phyloP scores from a whole-genome alignment of 2,888 invertebrate species.

The Anticlea derivata region DNA sequence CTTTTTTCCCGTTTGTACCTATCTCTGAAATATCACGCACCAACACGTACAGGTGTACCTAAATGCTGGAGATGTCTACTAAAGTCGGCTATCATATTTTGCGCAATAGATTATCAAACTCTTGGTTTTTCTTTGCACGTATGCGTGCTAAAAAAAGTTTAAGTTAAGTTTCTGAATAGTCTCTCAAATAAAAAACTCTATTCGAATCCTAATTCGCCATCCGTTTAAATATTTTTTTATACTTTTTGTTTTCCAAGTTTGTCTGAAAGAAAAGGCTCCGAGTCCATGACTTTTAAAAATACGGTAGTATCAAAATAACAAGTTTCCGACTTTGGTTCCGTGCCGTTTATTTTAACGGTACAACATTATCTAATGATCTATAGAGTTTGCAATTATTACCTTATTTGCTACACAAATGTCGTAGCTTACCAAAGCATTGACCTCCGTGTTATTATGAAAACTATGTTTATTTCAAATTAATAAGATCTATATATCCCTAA shows the following conservation, averaged over 20 bases:
- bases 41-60: not conserved
- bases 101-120: too few species aligned
- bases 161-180: too few species aligned
- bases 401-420: too few species aligned
- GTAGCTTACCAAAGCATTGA: not conserved
- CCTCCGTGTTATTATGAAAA: not conserved
- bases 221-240: too few species aligned
- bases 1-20: too few species aligned
- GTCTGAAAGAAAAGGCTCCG: not conserved
- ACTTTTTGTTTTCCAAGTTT: too few species aligned
- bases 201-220: too few species aligned
- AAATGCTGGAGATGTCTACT: not conserved
- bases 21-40: conserved; percentile 15
- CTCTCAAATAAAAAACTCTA: too few species aligned
- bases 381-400: not conserved
- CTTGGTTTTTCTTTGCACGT: too few species aligned
- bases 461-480: not conserved
- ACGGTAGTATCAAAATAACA: conserved; percentile 4
- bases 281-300: not conserved
- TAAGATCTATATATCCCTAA: conserved; percentile 4
- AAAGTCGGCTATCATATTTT: too few species aligned
- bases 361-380: not conserved
- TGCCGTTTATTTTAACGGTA: too few species aligned
- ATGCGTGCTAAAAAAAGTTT: too few species aligned
- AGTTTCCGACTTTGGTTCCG: not conserved